These are phyloP conservation scores for Magallana nippona DNA, from an alignment of 2,888 invertebrate genomes.

Conservation along the genomic window DNA sequence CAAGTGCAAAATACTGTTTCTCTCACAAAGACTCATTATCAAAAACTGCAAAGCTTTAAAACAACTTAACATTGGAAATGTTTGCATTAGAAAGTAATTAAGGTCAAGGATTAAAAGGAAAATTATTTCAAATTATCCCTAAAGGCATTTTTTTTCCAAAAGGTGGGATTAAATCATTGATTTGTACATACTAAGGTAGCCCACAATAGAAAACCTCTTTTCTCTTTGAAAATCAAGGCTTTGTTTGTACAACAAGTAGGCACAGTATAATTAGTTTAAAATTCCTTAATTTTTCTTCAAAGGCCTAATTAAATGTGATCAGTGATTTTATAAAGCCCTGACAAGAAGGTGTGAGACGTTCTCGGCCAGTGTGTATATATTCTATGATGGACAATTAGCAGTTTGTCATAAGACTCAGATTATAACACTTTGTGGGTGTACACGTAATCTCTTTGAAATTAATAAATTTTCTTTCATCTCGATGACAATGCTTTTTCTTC, in stretches of 20 bases:
- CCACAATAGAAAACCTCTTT: neutral
- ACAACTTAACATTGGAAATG: neutral
- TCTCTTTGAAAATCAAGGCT: neutral
- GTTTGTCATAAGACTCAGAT: conserved; percentile 22
- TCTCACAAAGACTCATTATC: conserved; percentile 7
- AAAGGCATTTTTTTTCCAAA: conserved; percentile 1
- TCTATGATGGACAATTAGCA: conserved; percentile 11
- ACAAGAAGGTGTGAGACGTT: neutral
- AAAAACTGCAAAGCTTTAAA: neutral
- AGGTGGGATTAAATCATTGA: neutral
- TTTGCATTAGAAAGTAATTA: conserved; percentile 23
- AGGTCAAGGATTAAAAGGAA: conserved; percentile 23
- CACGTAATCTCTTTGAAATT: neutral
- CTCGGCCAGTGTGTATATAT: neutral
- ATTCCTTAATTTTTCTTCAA: conserved; percentile 33
- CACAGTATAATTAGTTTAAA: conserved; percentile 32
- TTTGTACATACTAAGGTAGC: neutral
- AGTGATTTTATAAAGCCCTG: neutral
- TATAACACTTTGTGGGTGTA: neutral
- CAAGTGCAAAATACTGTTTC: conserved; percentile 24
- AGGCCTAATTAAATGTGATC: conserved; percentile 21
- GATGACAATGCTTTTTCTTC: neutral
- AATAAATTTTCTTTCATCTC: neutral
- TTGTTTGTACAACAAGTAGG: conserved; percentile 23
- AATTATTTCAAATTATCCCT: conserved; percentile 26